Base-by-base conservation (phyloP, 2,113 vertebrate genomes). In the Neolamprologus falcicula region DNA sequence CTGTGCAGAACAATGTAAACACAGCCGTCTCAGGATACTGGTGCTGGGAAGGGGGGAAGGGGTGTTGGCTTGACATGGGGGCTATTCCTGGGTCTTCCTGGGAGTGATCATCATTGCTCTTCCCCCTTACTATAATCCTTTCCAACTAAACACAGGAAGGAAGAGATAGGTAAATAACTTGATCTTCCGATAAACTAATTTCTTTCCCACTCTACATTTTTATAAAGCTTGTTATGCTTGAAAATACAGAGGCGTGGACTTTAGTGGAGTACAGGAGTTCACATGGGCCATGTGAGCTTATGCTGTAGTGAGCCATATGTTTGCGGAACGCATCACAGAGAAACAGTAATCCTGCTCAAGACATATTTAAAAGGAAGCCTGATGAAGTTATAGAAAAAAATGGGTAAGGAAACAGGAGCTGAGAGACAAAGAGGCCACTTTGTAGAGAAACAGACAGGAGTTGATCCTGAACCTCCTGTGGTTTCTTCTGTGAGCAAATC, bases 91-190 rank as follows among this genome's bases (percentile, higher is more conserved):
- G 54, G 82, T 90, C 87, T 94, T 95, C 88, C 93, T 93, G 88
- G 92, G 94, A 94, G 91, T 92, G 76, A 93, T 89, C 89, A 87
- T 91, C 91, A 86, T 80, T 80, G 80, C 86, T 82, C n/a, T 21
- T 50, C 85, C 86, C 76, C 89, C 81, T 59, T 71, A 66, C 83
- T 88, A 90, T 94, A 96, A 95, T 95, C 93, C 93, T 88, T 79
- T 87, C 78, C 63, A 90, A 85, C 94, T 92, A 96, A 97, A 96
- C 95, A 96, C 95, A 96, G 95, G 96, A 97, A 96, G 95, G 95
- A 95, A 95, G 92, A 93, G 88, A 89, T 90, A 91, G 92, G 91
- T 94, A 96, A 96, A 96, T 95, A 95, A 93, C 86, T 89, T 73
- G 57, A 14, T 89, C 88, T 50, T 93, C 42, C 55, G 90, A 95